Percentiles rank a stretch among this genome's conserved stretches.
phyloP scores from a whole-genome alignment of 1,140 invertebrate genomes.

The Heliconius hermathena region DNA sequence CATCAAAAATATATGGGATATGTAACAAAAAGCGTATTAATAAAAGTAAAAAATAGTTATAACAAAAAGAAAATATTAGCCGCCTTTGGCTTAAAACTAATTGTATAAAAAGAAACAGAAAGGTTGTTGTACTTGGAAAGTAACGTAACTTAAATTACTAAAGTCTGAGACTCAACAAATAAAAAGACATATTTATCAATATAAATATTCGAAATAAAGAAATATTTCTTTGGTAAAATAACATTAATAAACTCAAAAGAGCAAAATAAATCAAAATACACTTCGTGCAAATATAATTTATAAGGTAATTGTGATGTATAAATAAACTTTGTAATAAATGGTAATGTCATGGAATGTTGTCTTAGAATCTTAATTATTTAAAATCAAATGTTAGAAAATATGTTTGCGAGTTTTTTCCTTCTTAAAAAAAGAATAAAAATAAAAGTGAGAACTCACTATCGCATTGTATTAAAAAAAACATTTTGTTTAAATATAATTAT shows the following conservation, averaged over 20 bases:
- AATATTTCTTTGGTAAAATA: conserved; percentile 14
- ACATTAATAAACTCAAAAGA: conserved; percentile 15
- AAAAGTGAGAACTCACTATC: not conserved
- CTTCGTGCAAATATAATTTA: conserved; percentile 13
- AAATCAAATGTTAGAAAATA: conserved; percentile 7
- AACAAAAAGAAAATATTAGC: not conserved
- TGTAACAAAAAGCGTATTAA: not conserved
- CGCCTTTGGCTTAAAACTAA: not conserved
- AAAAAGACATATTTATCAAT: not conserved
- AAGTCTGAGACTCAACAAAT: not conserved
- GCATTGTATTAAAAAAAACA: not conserved
- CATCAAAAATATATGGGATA: not conserved
- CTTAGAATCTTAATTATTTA: not conserved
- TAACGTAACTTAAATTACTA: not conserved
- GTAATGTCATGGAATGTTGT: conserved; percentile 23
- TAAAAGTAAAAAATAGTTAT: not conserved
- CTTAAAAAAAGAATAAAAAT: not conserved
- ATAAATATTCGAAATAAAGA: not conserved
- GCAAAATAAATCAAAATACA: conserved; percentile 15
- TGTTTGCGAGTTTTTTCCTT: not conserved
- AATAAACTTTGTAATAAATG: conserved; percentile 7
- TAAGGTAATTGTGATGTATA: conserved; percentile 14
- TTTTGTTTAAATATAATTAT: not conserved
- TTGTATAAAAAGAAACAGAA: not conserved
- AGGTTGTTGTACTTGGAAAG: not conserved